These are phyloP conservation scores for Ips nitidus DNA, from an alignment of 1,140 invertebrate genomes.

Conservation along the genomic window DNA sequence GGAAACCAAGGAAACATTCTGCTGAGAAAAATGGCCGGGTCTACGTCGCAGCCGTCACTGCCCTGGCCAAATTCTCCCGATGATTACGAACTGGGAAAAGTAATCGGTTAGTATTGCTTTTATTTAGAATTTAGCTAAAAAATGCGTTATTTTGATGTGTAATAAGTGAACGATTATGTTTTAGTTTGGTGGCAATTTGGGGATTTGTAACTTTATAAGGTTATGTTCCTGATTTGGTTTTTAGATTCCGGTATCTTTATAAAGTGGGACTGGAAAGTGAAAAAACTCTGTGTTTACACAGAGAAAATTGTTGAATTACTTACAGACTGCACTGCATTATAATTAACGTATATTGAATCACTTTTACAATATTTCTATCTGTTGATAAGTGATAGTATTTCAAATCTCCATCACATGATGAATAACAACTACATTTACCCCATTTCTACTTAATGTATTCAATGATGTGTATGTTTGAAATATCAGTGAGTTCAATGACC, in stretches of 20 bases:
- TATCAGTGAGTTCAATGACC: no score
- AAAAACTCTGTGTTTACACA: no score
- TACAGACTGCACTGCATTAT: no score
- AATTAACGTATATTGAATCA: no score
- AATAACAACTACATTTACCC: no score
- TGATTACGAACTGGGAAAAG: conserved; percentile 91
- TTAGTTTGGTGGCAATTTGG: conserved; percentile 3
- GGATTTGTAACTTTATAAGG: conserved; percentile 37
- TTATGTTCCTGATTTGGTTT: conserved; percentile 48
- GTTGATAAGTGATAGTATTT: no score
- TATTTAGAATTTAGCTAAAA: conserved; percentile 25
- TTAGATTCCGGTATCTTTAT: conserved; percentile 39
- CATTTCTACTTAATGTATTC: no score
- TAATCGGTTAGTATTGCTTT: conserved; percentile 70
- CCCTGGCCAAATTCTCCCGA: conserved; percentile 91
- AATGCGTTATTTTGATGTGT: conserved; percentile 31
- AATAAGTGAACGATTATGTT: conserved; percentile 18
- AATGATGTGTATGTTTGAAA: no score
- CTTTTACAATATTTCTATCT: no score
- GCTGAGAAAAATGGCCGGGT: conserved; percentile 70
- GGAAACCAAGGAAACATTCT: conserved; percentile 62
- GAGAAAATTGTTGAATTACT: no score
- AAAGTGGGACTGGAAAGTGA: no score
- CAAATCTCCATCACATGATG: no score
- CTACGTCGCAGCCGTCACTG: conserved; percentile 60